These are phyloP conservation scores for Spodoptera exigua DNA, from an alignment of 2,888 invertebrate genomes.

Conservation along the genomic window DNA sequence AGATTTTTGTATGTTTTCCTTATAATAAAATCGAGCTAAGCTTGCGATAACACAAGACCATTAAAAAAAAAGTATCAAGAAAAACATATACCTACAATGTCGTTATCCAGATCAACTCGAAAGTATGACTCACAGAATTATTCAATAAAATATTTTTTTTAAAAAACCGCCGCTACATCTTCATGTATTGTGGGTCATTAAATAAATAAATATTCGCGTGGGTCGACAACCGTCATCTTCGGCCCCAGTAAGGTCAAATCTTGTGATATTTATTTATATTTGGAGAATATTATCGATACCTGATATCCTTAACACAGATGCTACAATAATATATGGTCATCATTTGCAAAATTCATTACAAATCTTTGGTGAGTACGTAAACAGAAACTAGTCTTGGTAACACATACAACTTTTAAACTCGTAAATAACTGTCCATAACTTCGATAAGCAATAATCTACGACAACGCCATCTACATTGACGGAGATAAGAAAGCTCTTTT, in stretches of 20 bases:
- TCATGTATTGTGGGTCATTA: background rate
- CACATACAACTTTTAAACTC: too few relatives aligned
- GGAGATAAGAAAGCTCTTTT: too few relatives aligned
- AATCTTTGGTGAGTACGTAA: background rate
- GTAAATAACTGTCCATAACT: too few relatives aligned
- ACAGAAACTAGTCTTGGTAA: background rate
- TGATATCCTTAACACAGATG: slow-evolving; percentile 54
- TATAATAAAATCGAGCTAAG: too few relatives aligned
- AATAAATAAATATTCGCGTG: background rate
- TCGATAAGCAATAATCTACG: too few relatives aligned
- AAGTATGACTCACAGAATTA: background rate
- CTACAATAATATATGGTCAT: slow-evolving; percentile 13
- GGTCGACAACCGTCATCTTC: slow-evolving; percentile 27
- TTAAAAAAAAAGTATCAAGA: background rate
- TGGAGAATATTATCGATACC: slow-evolving; percentile 30
- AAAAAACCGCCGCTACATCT: background rate
- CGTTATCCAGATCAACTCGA: background rate
- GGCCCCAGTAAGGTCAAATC: slow-evolving; percentile 11
- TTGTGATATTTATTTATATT: slow-evolving; percentile 14
- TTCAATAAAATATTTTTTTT: background rate
- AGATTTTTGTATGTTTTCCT: too few relatives aligned
- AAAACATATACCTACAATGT: background rate
- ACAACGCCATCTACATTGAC: too few relatives aligned
- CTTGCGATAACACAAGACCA: background rate
- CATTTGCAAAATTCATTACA: background rate